Evolutionary conservation across 2,888 invertebrate genomes (phyloP).

Genomic region (Lithosia quadra): DNA sequence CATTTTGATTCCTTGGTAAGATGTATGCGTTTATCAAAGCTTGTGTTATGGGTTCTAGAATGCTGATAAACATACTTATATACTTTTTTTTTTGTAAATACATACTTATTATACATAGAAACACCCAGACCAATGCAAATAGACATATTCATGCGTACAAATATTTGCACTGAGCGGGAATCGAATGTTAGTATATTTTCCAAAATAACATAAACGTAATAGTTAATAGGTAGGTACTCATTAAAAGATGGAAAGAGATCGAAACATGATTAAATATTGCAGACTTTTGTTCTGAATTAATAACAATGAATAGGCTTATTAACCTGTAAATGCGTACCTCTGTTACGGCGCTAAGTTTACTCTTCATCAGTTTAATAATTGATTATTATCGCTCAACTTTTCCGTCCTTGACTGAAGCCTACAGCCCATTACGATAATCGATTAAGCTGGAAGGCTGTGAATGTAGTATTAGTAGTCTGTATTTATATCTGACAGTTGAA

Average conservation of each 20-base stretch:
- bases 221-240: no score
- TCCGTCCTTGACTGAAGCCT: background rate
- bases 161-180: no score
- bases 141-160: no score
- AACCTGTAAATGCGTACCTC: background rate
- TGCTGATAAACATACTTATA: no score
- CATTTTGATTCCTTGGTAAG: background rate
- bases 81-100: no score
- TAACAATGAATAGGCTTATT: background rate
- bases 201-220: no score
- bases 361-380: constrained; percentile 1
- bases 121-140: no score
- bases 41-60: no score
- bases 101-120: no score
- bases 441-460: background rate
- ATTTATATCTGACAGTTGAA: background rate
- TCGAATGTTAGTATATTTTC: no score
- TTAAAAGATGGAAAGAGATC: background rate
- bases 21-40: no score
- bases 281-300: background rate
- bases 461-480: background rate
- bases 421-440: constrained; percentile 3
- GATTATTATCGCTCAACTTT: background rate
- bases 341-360: background rate
- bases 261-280: background rate